phyloP scores from a whole-genome alignment of 2,797 vertebrate genomes.

The Dendrocincla tyrannina region DNA sequence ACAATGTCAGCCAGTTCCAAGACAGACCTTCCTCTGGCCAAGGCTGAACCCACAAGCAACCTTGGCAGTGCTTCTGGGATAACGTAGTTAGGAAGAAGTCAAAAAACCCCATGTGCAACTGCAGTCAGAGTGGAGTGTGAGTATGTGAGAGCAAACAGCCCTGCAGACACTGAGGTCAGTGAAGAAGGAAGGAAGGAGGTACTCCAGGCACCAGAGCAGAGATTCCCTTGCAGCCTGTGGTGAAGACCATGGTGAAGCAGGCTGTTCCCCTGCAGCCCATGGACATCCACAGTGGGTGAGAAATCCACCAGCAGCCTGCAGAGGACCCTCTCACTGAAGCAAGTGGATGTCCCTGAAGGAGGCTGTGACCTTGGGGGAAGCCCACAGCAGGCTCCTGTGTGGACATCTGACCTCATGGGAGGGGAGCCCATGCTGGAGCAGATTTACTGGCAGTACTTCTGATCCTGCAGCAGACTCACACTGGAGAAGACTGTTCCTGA shows the following conservation, averaged over 20 bases:
- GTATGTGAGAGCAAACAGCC: neutral
- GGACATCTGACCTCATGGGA: neutral
- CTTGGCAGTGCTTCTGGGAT: neutral
- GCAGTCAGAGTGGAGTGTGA: neutral
- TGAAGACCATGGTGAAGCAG: neutral
- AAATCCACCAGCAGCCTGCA: neutral
- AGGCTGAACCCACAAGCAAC: neutral
- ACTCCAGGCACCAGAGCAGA: neutral
- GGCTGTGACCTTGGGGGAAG: neutral
- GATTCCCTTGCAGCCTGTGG: neutral
- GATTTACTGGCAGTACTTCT: neutral
- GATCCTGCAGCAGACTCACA: neutral
- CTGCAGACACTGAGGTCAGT: neutral
- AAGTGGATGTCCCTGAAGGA: neutral
- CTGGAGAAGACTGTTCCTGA: neutral
- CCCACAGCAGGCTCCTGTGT: too few species aligned
- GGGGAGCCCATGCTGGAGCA: neutral
- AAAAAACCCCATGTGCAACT: neutral
- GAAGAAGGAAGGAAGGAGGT: neutral
- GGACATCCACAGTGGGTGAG: neutral
- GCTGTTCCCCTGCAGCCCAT: neutral
- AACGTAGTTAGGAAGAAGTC: neutral
- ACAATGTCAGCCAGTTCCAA: neutral
- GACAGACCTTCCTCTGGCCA: neutral
- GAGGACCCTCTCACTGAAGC: fast-evolving